Conservation (phyloP, 2,797 vertebrate genomes). For the Brotula barbata region DNA sequence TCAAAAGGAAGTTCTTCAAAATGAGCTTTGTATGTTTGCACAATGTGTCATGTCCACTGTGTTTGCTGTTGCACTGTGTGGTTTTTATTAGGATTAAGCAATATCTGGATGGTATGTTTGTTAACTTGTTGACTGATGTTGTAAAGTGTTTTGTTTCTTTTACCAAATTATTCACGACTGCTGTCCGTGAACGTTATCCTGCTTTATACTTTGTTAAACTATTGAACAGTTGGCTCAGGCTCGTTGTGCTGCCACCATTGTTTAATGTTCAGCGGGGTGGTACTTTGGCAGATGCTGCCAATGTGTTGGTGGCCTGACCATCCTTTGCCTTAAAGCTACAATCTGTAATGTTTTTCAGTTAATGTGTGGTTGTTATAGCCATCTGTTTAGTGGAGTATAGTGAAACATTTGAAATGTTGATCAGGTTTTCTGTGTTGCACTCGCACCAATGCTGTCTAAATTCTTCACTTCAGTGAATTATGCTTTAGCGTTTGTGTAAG, state of each 20-base stretch:
- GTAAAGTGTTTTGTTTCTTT: slow-evolving; percentile 5
- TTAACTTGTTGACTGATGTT: neutral
- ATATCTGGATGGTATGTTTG: slow-evolving; percentile 16
- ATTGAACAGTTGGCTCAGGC: neutral
- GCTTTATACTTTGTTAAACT: slow-evolving; percentile 1
- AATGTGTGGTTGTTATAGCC: neutral
- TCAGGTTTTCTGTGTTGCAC: too few species aligned
- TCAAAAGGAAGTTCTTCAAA: slow-evolving; percentile 76
- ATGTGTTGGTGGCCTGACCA: neutral
- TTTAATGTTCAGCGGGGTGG: neutral
- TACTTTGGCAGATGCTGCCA: slow-evolving; percentile 6
- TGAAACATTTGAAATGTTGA: neutral
- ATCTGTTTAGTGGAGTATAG: slow-evolving; percentile 1
- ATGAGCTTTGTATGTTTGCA: slow-evolving; percentile 80
- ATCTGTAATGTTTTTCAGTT: neutral
- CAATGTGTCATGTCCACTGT: slow-evolving; percentile 83
- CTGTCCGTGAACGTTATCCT: slow-evolving; percentile 11
- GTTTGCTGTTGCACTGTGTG: slow-evolving; percentile 88
- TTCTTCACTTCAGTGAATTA: too few species aligned
- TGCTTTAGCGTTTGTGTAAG: too few species aligned
- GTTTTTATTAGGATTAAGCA: slow-evolving; percentile 65
- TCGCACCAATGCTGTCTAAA: too few species aligned
- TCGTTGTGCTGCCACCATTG: neutral
- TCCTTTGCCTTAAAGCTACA: slow-evolving; percentile 46
- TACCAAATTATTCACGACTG: slow-evolving; percentile 12